Conservation (phyloP, 2,888 invertebrate genomes). For the Prosapia bicincta region DNA sequence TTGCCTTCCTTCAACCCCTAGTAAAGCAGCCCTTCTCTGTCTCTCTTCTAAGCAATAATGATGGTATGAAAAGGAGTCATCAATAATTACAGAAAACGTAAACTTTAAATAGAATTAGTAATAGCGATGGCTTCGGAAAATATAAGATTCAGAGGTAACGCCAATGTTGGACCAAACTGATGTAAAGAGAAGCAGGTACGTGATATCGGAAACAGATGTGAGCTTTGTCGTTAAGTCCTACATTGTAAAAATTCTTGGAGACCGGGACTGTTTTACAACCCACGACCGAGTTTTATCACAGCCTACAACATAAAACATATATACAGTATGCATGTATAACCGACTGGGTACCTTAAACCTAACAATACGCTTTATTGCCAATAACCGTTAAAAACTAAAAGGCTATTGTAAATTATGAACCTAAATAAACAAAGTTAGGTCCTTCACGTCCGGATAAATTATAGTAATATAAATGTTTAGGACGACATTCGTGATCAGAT, state of each 20-base stretch:
- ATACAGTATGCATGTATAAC: neutral
- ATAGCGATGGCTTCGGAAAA: no score
- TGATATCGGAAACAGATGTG: neutral
- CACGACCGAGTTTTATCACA: neutral
- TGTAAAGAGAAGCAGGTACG: neutral
- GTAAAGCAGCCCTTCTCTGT: no score
- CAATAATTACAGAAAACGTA: no score
- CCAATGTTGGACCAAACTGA: no score
- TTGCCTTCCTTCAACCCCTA: no score
- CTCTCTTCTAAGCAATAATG: no score
- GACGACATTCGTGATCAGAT: neutral
- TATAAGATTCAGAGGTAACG: no score
- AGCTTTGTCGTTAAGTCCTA: neutral
- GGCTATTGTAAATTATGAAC: neutral
- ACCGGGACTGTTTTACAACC: neutral
- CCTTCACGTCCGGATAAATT: neutral
- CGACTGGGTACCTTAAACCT: neutral
- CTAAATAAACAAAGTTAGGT: neutral
- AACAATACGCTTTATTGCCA: neutral
- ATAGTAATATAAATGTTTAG: neutral
- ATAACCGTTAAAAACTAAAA: neutral
- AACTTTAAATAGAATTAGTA: no score
- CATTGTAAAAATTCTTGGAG: no score
- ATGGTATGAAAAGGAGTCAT: no score
- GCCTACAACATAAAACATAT: neutral